A percentile compares a stretch with the other conserved stretches of the same genome.
phyloP scores from a whole-genome alignment of 2,888 invertebrate species.

The Poecilobothrus nobilitatus region DNA sequence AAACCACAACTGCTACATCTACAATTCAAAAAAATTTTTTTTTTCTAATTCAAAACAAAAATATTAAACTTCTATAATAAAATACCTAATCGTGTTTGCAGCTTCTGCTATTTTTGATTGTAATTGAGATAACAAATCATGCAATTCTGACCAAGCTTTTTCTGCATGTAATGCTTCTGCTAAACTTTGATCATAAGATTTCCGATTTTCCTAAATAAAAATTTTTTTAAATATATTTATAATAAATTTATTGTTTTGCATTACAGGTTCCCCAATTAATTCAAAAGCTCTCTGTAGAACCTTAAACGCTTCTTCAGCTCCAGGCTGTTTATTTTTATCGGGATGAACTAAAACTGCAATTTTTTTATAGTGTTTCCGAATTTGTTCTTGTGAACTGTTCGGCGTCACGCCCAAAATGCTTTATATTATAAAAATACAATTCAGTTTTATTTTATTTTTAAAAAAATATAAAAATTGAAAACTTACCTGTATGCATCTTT shows the following conservation, averaged over 20 bases:
- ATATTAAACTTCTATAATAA: neutral
- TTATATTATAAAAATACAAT: slow-evolving; percentile 24
- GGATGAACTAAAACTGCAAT: slow-evolving; percentile 94
- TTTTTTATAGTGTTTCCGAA: slow-evolving; percentile 86
- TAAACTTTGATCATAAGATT: slow-evolving; percentile 64
- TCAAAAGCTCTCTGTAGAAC: slow-evolving; percentile 92
- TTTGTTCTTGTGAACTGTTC: slow-evolving; percentile 85
- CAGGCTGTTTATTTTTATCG: slow-evolving; percentile 90
- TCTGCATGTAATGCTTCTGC: slow-evolving; percentile 71
- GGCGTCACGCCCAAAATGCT: slow-evolving; percentile 82
- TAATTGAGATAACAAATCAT: slow-evolving; percentile 75
- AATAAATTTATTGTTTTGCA: neutral
- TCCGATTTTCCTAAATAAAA: slow-evolving; percentile 56
- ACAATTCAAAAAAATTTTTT: slow-evolving; percentile 13
- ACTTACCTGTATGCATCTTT: slow-evolving; percentile 85
- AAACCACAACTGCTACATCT: slow-evolving; percentile 90
- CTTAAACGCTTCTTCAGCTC: slow-evolving; percentile 94
- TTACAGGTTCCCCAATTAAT: slow-evolving; percentile 82
- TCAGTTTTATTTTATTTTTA: neutral
- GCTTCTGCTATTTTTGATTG: slow-evolving; percentile 93
- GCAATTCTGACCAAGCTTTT: slow-evolving; percentile 81
- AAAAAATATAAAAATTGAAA: neutral
- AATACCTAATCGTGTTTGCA: slow-evolving; percentile 72
- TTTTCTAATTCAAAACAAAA: neutral
- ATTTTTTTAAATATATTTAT: slow-evolving; percentile 23